Evolutionary conservation across 2,113 vertebrate species (phyloP), one percentile per base, ranked within the genome.

Genomic region (Ictidomys tridecemlineatus): DNA sequence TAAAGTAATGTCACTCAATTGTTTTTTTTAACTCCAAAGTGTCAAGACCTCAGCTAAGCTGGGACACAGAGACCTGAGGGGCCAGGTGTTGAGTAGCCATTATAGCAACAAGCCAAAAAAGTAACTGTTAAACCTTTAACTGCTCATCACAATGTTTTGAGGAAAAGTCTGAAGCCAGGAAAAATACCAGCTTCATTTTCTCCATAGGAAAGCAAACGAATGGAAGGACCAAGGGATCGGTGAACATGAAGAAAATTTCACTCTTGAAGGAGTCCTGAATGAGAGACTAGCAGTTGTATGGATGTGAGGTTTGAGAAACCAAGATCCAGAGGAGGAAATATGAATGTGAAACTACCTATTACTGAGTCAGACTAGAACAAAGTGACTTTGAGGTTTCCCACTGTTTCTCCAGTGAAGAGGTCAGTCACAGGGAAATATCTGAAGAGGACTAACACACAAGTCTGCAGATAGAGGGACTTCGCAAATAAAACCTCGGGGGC

Each of bases 141-240:
- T 26, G 13, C 32, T 74, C 53, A 53, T 5, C 84, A 6, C 32
- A 30, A 78, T 72, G 17, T 2, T 63, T 32, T 34, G 18, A 79
- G 34, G 69, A n/a, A 53, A 24, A 37, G 0, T n/a, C 4, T 61
- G 32, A 78, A 94, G 42, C 10, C 8, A 39, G 12, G 30, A 18
- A 84, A 56, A 53, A 1, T 2, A 51, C 8, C 1, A 11, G 4
- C 4, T 53, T 7, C 8, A n/a, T 42, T 32, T 28, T 9, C 18
- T 26, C 24, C 8, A 11, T 0, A 4, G 65, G 48, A 69, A 4
- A 14, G 6, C 0, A 14, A 42, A 26, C 1, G 6, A 24, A 11
- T 24, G 17, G 4, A 77, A 32, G 20, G 6, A 1, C 7, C 32
- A 5, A 20, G 10, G 11, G 39, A 48, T 37, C 5, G 6, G 12